Percentiles rank a stretch among this genome's conserved stretches.
These are phyloP conservation scores for Hozukius guyotensis DNA, from an alignment of 2,797 vertebrate genomes.

Conservation along the genomic window DNA sequence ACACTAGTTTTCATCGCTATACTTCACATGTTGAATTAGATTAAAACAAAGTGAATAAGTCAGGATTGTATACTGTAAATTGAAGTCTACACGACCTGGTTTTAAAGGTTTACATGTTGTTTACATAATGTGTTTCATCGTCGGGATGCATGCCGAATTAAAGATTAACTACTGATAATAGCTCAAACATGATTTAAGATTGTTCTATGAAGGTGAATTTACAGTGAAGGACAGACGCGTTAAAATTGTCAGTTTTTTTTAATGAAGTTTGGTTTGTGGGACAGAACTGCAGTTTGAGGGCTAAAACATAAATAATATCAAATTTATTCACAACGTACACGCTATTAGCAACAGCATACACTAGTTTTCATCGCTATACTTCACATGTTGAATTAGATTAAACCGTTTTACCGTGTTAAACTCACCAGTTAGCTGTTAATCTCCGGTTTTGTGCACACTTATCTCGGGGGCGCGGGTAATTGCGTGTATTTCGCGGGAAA, in stretches of 20 bases:
- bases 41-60: not conserved
- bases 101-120: not conserved
- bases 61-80: too few relatives aligned
- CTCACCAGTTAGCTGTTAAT: conserved; percentile 16
- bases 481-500: conserved; percentile 79
- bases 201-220: not conserved
- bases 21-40: fast-evolving
- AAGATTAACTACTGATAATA: fast-evolving
- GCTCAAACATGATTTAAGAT: fast-evolving
- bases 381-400: fast-evolving
- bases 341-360: fast-evolving
- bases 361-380: fast-evolving
- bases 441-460: not conserved
- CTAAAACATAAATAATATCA: not conserved
- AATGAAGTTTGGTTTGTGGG: not conserved
- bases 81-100: not conserved
- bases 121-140: not conserved
- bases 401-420: not conserved
- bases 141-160: not conserved
- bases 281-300: not conserved
- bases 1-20: fast-evolving
- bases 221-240: fast-evolving
- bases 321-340: not conserved
- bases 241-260: not conserved
- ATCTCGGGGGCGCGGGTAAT: conserved; percentile 11